Evolutionary conservation across 1,140 invertebrate genomes (phyloP), one percentile per base, ranked within the genome.

Genomic region (Caenorhabditis latens): DNA sequence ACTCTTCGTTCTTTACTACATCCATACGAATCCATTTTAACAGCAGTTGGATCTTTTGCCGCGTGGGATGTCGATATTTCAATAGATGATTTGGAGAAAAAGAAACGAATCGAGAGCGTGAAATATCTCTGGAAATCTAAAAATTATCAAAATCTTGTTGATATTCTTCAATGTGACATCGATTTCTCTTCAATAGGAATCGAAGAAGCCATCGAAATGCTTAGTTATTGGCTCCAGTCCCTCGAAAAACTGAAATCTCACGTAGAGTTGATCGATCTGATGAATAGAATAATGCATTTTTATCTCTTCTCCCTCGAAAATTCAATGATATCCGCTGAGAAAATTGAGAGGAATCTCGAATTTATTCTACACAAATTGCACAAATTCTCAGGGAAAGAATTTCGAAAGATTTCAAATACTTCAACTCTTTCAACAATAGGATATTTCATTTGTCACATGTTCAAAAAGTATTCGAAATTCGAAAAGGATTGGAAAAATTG

Each of bases 401-500:
- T 11, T 11, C 11, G 4, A n/a, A 79, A 21, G 53, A 53, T 48
- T n/a, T 21, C 43, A 5, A 24, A 21, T 46, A n/a, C 14, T 32
- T 24, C 8, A n/a, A 79, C 40, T 21, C 13, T 50, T 14, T 79
- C 46, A 3, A 79, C 71, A 24, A 50, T 79, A 1, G 71, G 71
- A 53, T 79, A 50, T 53, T 42, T 79, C 40, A 53, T 50, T 8
- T 79, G 71, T 24, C 5, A 13, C n/a, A 14, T n/a, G 13, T 79
- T 79, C 21, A 79, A 53, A 24, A 79, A 79, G 19, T 79, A 24
- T 50, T n/a, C 71, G 46, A 79, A 53, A 53, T 79, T 79, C 14
- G 71, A 79, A 24, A 79, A 79, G 14, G 71, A 79, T 79, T 79
- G 71, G 71, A 79, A 24, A 9, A 79, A 79, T 50, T 79, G 71